Evolutionary conservation across 2,797 vertebrate species (phyloP), one percentile per base, ranked within the genome.

Genomic region (Clarias fuscus): DNA sequence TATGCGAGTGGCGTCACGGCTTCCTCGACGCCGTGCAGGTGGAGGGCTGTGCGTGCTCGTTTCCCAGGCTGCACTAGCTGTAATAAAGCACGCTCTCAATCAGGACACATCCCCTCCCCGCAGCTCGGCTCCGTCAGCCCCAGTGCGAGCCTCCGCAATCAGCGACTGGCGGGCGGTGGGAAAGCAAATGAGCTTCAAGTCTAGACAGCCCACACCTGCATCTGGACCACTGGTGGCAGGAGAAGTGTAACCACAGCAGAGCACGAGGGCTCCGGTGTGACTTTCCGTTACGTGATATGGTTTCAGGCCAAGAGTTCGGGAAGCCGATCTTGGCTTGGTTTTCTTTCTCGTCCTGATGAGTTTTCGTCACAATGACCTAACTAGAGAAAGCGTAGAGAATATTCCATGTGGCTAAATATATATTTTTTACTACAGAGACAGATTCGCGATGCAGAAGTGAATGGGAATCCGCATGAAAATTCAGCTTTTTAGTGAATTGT

Each of bases 41-140:
- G 94, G 93, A 94, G 94, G 93, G 93, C 93, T 93, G 93, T 33
- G 93, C 91, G 92, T 93, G 91, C 92, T 94, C 93, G 94, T 95
- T 95, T 78, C 73, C 94, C 93, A 88, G 90, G 56, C 86, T 91
- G 37, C 85, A 90, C 93, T 82, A 68, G 80, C 64, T 93, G 92
- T 95, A 95, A 95, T 95, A 95, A 95, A 95, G 93, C 93, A 93
- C 87, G 76, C 92, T 94, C 94, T 95, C 94, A 95, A 95, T 96
- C 95, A 96, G 93, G 92, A 93, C 84, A 85, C 88, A 84, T 82
- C 88, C 88, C 84, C 85, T 88, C 88, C 83, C 85, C 83, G 82
- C 84, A 93, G 92, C 91, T 92, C 87, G 84, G 86, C 72, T 82
- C 90, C 92, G 92, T 92, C 92, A 88, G 62, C 81, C 90, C 90